Conservation (phyloP, 2,797 vertebrate species). For the Muraenolepis orangiensis region DNA sequence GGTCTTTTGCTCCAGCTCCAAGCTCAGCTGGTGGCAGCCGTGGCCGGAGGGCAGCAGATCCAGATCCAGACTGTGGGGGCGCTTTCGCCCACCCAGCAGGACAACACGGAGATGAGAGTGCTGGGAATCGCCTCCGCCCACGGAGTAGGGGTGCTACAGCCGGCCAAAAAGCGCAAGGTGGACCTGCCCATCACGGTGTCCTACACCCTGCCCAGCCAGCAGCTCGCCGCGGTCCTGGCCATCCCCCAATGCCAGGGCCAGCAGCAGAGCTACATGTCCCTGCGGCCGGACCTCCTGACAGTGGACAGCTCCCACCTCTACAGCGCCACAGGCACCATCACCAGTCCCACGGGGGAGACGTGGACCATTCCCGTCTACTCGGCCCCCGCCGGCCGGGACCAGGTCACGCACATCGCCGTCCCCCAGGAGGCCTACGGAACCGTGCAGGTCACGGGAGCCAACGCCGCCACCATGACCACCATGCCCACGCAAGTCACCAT, state of each 20-base stretch:
- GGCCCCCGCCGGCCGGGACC: constrained; percentile 85
- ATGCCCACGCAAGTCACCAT: constrained; percentile 81
- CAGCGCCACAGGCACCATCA: constrained; percentile 95
- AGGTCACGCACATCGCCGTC: constrained; percentile 95
- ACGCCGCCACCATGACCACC: constrained; percentile 80
- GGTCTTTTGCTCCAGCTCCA: constrained; percentile 74
- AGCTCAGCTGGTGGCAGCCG: constrained; percentile 89
- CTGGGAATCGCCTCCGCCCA: constrained; percentile 75
- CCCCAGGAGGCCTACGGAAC: constrained; percentile 93
- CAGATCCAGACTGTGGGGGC: constrained; percentile 93
- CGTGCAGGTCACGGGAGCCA: constrained; percentile 84
- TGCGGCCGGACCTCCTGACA: constrained; percentile 92
- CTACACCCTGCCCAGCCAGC: constrained; percentile 92
- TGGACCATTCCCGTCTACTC: constrained; percentile 99
- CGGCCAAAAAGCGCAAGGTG: constrained; percentile 95
- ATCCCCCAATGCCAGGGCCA: constrained; percentile 96
- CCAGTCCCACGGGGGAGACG: constrained; percentile 95
- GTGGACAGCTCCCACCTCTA: constrained; percentile 97
- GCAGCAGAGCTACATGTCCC: constrained; percentile 94
- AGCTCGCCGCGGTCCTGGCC: constrained; percentile 91
- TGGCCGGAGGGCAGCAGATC: constrained; percentile 89
- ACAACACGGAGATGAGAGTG: constrained; percentile 78
- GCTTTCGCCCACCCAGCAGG: constrained; percentile 84
- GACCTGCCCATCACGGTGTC: constrained; percentile 98
- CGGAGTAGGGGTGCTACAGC: constrained; percentile 84